phyloP scores from a whole-genome alignment of 2,797 vertebrate genomes.

The Gallirallus australis region DNA sequence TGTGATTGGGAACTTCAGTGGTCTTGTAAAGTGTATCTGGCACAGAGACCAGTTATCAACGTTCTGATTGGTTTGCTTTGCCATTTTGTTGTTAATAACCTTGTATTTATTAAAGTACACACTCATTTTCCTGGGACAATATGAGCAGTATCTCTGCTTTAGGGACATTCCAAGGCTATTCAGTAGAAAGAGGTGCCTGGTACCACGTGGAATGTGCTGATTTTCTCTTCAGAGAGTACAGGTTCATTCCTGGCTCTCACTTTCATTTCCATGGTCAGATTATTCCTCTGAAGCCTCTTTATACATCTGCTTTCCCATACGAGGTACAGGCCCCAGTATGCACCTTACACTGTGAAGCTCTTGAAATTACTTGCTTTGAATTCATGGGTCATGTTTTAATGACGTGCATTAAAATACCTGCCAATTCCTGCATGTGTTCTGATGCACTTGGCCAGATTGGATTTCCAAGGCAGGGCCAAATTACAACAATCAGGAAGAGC shows the following conservation, averaged over 20 bases:
- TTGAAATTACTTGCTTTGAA: background rate
- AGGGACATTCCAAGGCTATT: background rate
- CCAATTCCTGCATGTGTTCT: background rate
- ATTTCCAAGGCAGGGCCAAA: background rate
- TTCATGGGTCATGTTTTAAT: background rate
- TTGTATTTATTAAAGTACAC: background rate
- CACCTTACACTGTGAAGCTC: background rate
- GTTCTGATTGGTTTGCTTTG: background rate
- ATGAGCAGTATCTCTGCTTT: background rate
- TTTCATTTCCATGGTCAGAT: background rate
- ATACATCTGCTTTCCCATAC: background rate
- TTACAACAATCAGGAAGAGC: background rate
- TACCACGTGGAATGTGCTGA: background rate
- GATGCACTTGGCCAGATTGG: background rate
- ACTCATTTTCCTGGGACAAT: background rate
- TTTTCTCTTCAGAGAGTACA: background rate
- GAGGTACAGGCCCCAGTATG: background rate
- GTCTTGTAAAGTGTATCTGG: fast-evolving
- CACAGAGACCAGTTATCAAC: background rate
- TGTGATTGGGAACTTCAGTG: fast-evolving
- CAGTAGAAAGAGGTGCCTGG: background rate
- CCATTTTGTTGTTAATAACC: background rate
- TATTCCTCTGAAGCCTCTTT: background rate
- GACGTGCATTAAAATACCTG: background rate
- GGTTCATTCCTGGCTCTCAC: background rate